A percentile compares a stretch with the other conserved stretches of the same genome.
Evolutionary conservation across 2,888 invertebrate species (phyloP).

Genomic region (Psylliodes chrysocephalus): DNA sequence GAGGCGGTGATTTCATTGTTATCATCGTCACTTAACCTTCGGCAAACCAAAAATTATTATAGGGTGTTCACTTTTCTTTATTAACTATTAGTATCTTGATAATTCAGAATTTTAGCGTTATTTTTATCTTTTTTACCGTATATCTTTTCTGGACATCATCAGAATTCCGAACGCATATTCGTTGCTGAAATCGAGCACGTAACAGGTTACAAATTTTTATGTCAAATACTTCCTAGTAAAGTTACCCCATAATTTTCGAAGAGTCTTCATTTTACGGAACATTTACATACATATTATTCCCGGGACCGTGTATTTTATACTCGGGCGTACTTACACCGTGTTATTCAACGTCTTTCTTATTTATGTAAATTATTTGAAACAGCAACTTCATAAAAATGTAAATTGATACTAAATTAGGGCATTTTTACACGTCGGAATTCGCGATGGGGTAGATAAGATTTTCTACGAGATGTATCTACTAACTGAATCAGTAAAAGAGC

Average conservation of each 20-base stretch:
- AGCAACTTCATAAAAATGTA: slow-evolving; percentile 41
- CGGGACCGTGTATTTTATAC: slow-evolving; percentile 47
- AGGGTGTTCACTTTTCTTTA: no score
- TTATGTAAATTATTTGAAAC: slow-evolving; percentile 29
- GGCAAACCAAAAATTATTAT: no score
- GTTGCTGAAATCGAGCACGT: slow-evolving; percentile 11
- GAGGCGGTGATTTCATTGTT: no score
- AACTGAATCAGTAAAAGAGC: no score
- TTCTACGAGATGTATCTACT: no score
- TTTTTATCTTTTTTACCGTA: slow-evolving; percentile 3
- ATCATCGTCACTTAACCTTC: no score
- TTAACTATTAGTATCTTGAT: no score
- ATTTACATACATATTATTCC: slow-evolving; percentile 55
- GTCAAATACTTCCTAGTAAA: slow-evolving; percentile 23
- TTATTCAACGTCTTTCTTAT: slow-evolving; percentile 39
- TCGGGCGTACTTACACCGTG: slow-evolving; percentile 24
- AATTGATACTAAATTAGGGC: slow-evolving; percentile 49
- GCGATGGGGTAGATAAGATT: slow-evolving; percentile 6
- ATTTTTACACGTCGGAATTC: slow-evolving; percentile 25
- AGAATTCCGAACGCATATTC: not conserved
- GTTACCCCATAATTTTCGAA: slow-evolving; percentile 40
- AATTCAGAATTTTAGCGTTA: no score
- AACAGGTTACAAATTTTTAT: slow-evolving; percentile 29
- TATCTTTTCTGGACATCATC: not conserved
- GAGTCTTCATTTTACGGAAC: slow-evolving; percentile 45